Percentiles rank a stretch among this genome's conserved stretches.
These are phyloP conservation scores for Drosophila pseudotakahashii DNA, from an alignment of 2,888 invertebrate genomes.

Conservation along the genomic window DNA sequence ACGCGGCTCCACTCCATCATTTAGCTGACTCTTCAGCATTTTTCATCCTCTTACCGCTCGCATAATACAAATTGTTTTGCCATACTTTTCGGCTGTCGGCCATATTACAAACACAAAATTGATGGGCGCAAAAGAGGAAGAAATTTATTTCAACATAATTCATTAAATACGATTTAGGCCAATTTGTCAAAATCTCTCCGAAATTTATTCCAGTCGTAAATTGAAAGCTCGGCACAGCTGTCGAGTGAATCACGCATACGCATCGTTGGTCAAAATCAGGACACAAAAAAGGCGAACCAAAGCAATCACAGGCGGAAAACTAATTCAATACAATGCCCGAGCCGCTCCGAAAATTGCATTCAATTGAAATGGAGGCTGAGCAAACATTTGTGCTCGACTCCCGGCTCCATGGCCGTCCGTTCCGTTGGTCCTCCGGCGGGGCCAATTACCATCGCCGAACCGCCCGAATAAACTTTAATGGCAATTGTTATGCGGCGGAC, in stretches of 20 bases:
- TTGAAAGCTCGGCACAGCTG: slow-evolving; percentile 43
- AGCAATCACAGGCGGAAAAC: slow-evolving; percentile 30
- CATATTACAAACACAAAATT: slow-evolving; percentile 31
- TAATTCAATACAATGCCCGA: slow-evolving; percentile 36
- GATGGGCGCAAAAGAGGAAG: slow-evolving; percentile 29
- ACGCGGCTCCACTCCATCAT: slow-evolving; percentile 12
- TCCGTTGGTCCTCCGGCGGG: slow-evolving; percentile 18
- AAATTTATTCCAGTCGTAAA: slow-evolving; percentile 46
- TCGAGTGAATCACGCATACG: slow-evolving; percentile 35
- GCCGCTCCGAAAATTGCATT: slow-evolving; percentile 15
- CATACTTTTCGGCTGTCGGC: slow-evolving; percentile 36
- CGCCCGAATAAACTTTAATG: slow-evolving; percentile 59
- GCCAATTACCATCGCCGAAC: slow-evolving; percentile 62
- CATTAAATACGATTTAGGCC: slow-evolving; percentile 38
- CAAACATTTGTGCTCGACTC: slow-evolving; percentile 39
- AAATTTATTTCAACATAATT: slow-evolving; percentile 38
- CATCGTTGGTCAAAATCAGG: slow-evolving; percentile 11
- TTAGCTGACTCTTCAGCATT: slow-evolving; percentile 14
- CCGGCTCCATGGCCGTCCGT: slow-evolving; percentile 1
- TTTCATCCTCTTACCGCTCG: slow-evolving; percentile 8
- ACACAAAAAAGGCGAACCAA: slow-evolving; percentile 6
- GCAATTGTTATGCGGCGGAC: slow-evolving; percentile 48
- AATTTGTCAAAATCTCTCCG: slow-evolving; percentile 40
- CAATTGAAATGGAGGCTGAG: slow-evolving; percentile 16
- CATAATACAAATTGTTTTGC: slow-evolving; percentile 18